Base-by-base conservation (phyloP, 1,140 invertebrate species). In the Drosophila mojavensis region DNA sequence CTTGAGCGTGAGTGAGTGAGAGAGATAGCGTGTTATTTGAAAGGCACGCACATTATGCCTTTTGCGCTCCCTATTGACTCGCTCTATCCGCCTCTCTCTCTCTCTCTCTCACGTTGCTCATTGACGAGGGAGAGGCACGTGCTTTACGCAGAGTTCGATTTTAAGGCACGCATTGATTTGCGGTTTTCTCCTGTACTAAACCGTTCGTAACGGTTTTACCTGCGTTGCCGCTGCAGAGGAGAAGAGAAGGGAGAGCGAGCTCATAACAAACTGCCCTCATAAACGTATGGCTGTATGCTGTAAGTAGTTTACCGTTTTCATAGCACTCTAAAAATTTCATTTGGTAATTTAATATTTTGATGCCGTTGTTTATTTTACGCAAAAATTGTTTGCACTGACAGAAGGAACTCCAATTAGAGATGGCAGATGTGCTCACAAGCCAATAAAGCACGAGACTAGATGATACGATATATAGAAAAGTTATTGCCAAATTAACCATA, bases 331-430 rank as follows among this genome's bases (percentile, higher is more conserved):
- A 60, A 71, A 70, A 76, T 51, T 65, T 76, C 58, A 61, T 67
- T 76, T 67, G 56, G 83, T 83, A 86, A 86, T 71, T 77, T 74
- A 86, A 86, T 86, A 86, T 89, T 88, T 88, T 86, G 15, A 73
- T 61, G 26, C 17, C 61, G 33, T 30, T 86, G 83, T 86, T 83
- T 81, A 55, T 56, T 73, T 83, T 70, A 82, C 76, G 81, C 81
- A 83, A 82, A 83, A 83, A 79, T 56, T 58, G 50, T 56, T 50
- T 55, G 58, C 30, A 56, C 43, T 66, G 62, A 66, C 47, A 28
- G 20, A n/a, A 36, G 48, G 55, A 54, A 15, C 50, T 56, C 51
- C 39, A 6, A 15, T 17, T 73, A 43, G 70, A 60, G 70, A 73
- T 67, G 70, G 33, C 17, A n/a, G 24, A 24, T 15, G 24, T 47